phyloP scores from a whole-genome alignment of 2,113 vertebrate genomes.

The Antechinus stuartii region DNA sequence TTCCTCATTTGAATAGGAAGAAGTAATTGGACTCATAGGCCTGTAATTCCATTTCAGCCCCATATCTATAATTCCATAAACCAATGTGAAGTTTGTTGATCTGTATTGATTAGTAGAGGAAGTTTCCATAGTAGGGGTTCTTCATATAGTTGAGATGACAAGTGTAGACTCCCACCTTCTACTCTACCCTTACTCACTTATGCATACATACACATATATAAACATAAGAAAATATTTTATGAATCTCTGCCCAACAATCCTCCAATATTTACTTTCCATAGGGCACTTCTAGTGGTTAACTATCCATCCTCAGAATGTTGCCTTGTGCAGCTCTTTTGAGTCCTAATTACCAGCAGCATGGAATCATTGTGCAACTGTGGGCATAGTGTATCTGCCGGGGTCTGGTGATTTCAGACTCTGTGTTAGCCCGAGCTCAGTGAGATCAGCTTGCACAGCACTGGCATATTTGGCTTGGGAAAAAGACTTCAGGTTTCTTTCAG shows the following conservation, averaged over 20 bases:
- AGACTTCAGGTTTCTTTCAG: background rate
- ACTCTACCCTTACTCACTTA: fast-evolving
- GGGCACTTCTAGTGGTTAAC: background rate
- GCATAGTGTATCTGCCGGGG: background rate
- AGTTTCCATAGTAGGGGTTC: background rate
- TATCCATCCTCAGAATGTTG: background rate
- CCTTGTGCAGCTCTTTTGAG: background rate
- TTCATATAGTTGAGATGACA: background rate
- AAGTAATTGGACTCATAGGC: background rate
- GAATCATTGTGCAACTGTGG: background rate
- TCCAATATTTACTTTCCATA: slow-evolving; percentile 12
- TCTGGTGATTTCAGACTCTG: background rate
- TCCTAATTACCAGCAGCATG: background rate
- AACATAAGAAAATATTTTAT: background rate
- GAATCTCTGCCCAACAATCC: background rate
- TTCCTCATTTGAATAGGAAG: background rate
- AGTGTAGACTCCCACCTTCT: background rate
- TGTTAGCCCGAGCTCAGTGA: background rate
- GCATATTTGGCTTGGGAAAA: background rate
- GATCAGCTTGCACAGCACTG: background rate
- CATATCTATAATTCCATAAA: background rate
- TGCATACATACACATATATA: background rate
- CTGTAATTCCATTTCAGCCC: background rate
- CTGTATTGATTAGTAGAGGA: background rate
- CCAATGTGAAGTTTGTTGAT: background rate